These are phyloP conservation scores for Tapirus indicus DNA, from an alignment of 2,797 vertebrate genomes.

Conservation along the genomic window DNA sequence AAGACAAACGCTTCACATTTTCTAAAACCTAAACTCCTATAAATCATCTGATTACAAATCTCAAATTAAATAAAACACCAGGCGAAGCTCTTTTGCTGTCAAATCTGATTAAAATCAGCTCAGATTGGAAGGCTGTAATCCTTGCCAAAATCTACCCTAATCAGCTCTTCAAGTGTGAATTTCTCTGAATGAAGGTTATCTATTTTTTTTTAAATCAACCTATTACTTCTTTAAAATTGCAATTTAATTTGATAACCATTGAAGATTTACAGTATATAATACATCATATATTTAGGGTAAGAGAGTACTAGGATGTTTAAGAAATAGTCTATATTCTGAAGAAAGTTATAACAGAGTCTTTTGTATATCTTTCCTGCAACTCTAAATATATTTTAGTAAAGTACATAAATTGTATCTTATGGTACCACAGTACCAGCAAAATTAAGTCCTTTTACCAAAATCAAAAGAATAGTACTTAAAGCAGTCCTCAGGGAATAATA, in stretches of 20 bases:
- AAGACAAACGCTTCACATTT: constrained; percentile 2
- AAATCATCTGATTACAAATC: constrained; percentile 25
- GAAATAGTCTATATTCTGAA: background rate
- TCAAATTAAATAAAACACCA: constrained; percentile 58
- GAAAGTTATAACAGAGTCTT: background rate
- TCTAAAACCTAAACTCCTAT: constrained; percentile 6
- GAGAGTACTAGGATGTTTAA: background rate
- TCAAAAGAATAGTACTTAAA: background rate
- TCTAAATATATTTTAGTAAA: background rate
- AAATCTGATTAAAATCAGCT: background rate
- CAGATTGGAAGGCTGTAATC: background rate
- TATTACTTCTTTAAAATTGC: background rate
- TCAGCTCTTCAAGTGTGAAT: background rate
- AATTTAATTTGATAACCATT: background rate
- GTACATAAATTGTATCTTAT: background rate
- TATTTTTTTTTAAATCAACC: background rate
- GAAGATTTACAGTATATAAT: background rate
- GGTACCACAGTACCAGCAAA: background rate
- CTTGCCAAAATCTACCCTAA: background rate
- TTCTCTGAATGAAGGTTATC: background rate
- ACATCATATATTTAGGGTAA: background rate
- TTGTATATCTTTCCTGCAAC: background rate
- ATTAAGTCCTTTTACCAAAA: background rate
- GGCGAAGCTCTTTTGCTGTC: background rate
- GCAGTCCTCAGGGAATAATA: background rate